These are phyloP conservation scores for Manduca sexta DNA, from an alignment of 1,140 invertebrate genomes.

Conservation along the genomic window DNA sequence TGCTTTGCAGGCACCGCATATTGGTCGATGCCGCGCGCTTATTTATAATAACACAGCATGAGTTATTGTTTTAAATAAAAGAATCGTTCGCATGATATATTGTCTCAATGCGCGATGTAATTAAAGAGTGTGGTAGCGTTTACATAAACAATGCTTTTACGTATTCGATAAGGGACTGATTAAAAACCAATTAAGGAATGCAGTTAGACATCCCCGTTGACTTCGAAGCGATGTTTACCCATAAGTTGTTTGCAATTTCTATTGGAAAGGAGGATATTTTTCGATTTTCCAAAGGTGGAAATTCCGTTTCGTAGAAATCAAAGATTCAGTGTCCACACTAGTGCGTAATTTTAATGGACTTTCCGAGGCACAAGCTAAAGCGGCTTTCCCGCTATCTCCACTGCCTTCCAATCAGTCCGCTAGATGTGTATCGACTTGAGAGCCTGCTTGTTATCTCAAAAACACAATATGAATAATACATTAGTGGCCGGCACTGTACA, in stretches of 20 bases:
- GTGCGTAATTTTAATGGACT: constrained; percentile 42
- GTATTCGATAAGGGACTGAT: not conserved
- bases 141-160: constrained; percentile 11
- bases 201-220: no score
- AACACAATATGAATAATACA: constrained; percentile 72
- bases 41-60: constrained; percentile 28
- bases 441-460: constrained; percentile 70
- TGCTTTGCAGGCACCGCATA: constrained; percentile 15
- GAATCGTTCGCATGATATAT: constrained; percentile 24
- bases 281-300: not conserved
- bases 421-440: constrained; percentile 69
- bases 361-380: constrained; percentile 19
- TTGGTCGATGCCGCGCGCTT: constrained; percentile 26
- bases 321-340: constrained; percentile 6
- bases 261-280: no score
- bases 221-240: no score
- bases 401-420: constrained; percentile 49
- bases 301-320: not conserved
- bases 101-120: constrained; percentile 29
- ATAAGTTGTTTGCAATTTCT: no score
- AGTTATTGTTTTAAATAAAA: constrained; percentile 41
- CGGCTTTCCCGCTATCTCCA: constrained; percentile 33
- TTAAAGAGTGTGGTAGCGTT: constrained; percentile 28
- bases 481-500: constrained; percentile 47
- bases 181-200: no score